These are phyloP conservation scores for Morus bassanus DNA, from an alignment of 2,797 vertebrate genomes.

Conservation along the genomic window DNA sequence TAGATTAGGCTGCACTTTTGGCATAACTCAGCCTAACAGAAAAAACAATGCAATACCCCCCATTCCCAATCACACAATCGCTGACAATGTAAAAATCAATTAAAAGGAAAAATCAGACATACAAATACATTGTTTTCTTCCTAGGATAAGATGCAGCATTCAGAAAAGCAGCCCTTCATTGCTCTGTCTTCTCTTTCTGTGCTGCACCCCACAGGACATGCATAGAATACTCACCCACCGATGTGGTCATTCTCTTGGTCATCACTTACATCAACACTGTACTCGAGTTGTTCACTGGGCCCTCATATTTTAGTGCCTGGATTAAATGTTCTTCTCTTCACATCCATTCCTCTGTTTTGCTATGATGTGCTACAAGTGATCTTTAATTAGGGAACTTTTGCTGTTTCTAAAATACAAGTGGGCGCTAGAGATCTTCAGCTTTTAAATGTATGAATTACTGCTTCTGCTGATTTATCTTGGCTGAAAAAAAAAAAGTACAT, in stretches of 20 bases:
- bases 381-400: not conserved
- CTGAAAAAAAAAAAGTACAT: not conserved
- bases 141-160: not conserved
- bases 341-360: not conserved
- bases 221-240: not conserved
- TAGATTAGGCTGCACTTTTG: not conserved
- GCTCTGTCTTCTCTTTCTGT: not conserved
- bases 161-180: not conserved
- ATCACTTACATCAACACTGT: accelerated
- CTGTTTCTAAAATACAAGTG: not conserved
- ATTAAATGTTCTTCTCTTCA: not conserved
- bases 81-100: not conserved
- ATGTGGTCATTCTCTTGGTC: not conserved
- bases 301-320: not conserved
- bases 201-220: not conserved
- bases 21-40: not conserved
- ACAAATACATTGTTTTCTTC: not conserved
- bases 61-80: not conserved
- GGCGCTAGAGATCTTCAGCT: not conserved
- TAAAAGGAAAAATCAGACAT: not conserved
- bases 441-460: not conserved
- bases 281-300: not conserved
- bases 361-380: not conserved
- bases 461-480: not conserved
- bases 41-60: not conserved